Percentiles rank a stretch among this genome's conserved stretches.
These are phyloP conservation scores for Dolichomitus sp. DNA, from an alignment of 2,888 invertebrate species.

Conservation along the genomic window DNA sequence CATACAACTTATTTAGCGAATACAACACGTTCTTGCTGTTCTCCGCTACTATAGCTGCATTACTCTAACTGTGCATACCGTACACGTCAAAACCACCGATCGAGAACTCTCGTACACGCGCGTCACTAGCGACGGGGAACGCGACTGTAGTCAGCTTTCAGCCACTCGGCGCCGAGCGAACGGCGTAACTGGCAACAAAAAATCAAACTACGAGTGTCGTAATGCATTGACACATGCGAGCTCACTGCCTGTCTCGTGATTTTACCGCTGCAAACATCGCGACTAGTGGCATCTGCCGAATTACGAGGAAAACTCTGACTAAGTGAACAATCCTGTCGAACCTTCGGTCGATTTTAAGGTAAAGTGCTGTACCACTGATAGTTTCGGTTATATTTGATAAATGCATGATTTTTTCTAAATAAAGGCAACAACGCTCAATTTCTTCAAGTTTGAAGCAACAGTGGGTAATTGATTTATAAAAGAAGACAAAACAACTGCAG, in stretches of 20 bases:
- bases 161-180: conserved; percentile 55
- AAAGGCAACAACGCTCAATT: not conserved
- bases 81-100: conserved; percentile 11
- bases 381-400: too few relatives aligned
- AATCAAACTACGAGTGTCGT: conserved; percentile 45
- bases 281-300: conserved; percentile 45
- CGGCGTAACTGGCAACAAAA: conserved; percentile 60
- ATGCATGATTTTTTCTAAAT: not conserved
- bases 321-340: not conserved
- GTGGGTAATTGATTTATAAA: not conserved
- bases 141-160: conserved; percentile 27
- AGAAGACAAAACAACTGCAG: not conserved
- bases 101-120: conserved; percentile 17
- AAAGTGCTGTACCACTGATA: too few relatives aligned
- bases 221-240: conserved; percentile 35
- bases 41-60: not conserved
- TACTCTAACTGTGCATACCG: not conserved
- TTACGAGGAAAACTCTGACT: not conserved
- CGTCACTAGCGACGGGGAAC: conserved; percentile 54
- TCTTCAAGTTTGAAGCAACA: not conserved
- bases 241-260: conserved; percentile 36
- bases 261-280: conserved; percentile 8
- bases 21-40: not conserved
- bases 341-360: not conserved
- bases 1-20: not conserved